Evolutionary conservation across 2,797 vertebrate species (phyloP).

Genomic region (Xyrichtys novacula): DNA sequence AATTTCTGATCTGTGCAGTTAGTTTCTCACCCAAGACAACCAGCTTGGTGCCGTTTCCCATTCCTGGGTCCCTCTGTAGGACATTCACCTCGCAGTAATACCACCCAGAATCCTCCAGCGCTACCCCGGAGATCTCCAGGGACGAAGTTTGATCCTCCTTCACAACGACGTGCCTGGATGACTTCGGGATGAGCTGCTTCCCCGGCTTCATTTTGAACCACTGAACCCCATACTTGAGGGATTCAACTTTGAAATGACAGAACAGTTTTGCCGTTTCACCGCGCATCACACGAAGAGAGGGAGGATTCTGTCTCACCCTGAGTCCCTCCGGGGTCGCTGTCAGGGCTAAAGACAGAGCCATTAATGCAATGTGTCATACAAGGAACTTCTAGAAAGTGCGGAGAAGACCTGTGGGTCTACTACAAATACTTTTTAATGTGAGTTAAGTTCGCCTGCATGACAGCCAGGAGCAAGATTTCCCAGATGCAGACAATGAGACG

Average conservation of each 20-base stretch:
- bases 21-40: conserved; percentile 68
- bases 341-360: conserved; percentile 59
- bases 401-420: conserved; percentile 29
- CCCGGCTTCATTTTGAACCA: conserved; percentile 65
- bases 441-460: conserved; percentile 22
- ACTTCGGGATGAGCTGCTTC: conserved; percentile 57
- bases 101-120: conserved; percentile 65
- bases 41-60: conserved; percentile 66
- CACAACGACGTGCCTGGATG: conserved; percentile 36
- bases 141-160: conserved; percentile 60
- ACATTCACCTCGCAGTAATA: conserved; percentile 70
- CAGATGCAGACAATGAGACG: conserved; percentile 21
- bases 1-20: conserved; percentile 45
- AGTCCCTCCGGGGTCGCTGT: conserved; percentile 60
- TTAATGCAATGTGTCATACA: conserved; percentile 62
- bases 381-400: conserved; percentile 47
- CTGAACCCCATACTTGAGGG: conserved; percentile 65
- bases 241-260: conserved; percentile 71
- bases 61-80: conserved; percentile 50
- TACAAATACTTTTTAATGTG: conserved; percentile 53
- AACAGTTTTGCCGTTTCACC: conserved; percentile 63
- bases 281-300: conserved; percentile 52
- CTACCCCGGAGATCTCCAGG: conserved; percentile 61
- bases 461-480: conserved; percentile 11
- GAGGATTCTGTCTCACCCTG: conserved; percentile 54